Percentiles rank a stretch among this genome's conserved stretches.
Evolutionary conservation across 2,797 vertebrate genomes (phyloP).

Genomic region (Coreius guichenoti): DNA sequence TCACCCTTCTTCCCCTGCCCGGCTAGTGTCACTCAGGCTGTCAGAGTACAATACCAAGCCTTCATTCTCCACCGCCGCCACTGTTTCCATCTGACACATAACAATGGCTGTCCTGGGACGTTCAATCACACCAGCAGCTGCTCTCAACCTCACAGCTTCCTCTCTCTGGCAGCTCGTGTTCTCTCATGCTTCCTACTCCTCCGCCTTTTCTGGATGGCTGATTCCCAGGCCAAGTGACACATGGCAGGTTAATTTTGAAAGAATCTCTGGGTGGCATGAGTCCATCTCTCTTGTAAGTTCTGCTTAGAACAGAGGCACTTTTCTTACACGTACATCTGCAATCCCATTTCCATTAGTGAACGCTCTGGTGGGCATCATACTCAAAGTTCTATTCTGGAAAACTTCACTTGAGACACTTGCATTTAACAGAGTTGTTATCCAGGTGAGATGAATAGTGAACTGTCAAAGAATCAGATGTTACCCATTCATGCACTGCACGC

Average conservation of each 20-base stretch:
- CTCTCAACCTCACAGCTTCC: constrained; percentile 40
- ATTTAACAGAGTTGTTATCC: background rate
- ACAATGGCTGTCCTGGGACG: constrained; percentile 53
- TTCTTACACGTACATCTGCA: background rate
- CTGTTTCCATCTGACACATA: constrained; percentile 55
- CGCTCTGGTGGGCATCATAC: background rate
- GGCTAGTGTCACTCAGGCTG: constrained; percentile 53
- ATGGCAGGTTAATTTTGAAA: constrained; percentile 60
- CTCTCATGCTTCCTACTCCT: constrained; percentile 41
- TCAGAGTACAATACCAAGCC: constrained; percentile 51
- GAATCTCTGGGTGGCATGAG: constrained; percentile 45
- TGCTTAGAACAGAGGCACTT: background rate
- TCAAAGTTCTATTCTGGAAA: background rate
- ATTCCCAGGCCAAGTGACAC: constrained; percentile 41
- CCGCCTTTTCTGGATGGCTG: constrained; percentile 45
- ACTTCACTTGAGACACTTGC: background rate
- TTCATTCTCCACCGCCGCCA: constrained; percentile 48
- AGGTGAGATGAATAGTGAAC: background rate
- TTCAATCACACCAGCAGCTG: constrained; percentile 38
- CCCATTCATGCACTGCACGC: background rate
- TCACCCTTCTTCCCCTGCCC: constrained; percentile 40
- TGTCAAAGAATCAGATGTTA: background rate
- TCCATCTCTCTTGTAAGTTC: constrained; percentile 36
- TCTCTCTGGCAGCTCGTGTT: constrained; percentile 46
- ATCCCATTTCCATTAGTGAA: constrained; percentile 2